Conservation (phyloP, 2,113 vertebrate genomes). For the Hypomesus transpacificus region DNA sequence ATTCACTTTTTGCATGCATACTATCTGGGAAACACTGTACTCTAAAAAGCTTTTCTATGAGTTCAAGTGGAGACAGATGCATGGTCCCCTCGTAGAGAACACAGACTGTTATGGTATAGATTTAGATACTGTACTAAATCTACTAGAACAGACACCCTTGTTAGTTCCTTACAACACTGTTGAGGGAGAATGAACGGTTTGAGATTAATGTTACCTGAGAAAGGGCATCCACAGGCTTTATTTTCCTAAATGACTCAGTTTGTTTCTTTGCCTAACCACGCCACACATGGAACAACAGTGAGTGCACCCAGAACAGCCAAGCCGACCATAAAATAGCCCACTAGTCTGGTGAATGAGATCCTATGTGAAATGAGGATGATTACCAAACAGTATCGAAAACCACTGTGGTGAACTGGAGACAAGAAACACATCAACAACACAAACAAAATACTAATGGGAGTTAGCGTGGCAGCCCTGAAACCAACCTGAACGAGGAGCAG, state of each 20-base stretch:
- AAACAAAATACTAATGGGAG: neutral
- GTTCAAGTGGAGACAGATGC: slow-evolving; percentile 43
- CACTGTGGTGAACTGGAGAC: slow-evolving; percentile 14
- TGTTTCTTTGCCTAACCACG: slow-evolving; percentile 22
- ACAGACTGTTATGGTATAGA: too few relatives aligned
- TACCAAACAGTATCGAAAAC: slow-evolving; percentile 21
- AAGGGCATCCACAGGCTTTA: neutral
- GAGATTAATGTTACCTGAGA: too few relatives aligned
- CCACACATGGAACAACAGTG: slow-evolving; percentile 17
- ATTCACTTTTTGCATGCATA: slow-evolving; percentile 48
- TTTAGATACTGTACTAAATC: too few relatives aligned
- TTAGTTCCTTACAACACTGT: too few relatives aligned
- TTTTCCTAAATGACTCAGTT: slow-evolving; percentile 27
- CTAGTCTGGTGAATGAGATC: slow-evolving; percentile 7
- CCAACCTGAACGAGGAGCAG: neutral
- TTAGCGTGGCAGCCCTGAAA: neutral
- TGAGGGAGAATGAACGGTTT: too few relatives aligned
- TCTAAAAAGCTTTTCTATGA: slow-evolving; percentile 42
- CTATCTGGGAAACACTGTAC: slow-evolving; percentile 43
- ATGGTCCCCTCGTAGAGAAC: too few relatives aligned
- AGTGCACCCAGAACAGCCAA: slow-evolving; percentile 17
- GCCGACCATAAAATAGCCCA: slow-evolving; percentile 39
- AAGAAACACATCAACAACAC: slow-evolving; percentile 15
- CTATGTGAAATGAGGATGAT: slow-evolving; percentile 37
- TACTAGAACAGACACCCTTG: too few relatives aligned